phyloP scores from a whole-genome alignment of 2,797 vertebrate genomes.

The Sternotherus odoratus region DNA sequence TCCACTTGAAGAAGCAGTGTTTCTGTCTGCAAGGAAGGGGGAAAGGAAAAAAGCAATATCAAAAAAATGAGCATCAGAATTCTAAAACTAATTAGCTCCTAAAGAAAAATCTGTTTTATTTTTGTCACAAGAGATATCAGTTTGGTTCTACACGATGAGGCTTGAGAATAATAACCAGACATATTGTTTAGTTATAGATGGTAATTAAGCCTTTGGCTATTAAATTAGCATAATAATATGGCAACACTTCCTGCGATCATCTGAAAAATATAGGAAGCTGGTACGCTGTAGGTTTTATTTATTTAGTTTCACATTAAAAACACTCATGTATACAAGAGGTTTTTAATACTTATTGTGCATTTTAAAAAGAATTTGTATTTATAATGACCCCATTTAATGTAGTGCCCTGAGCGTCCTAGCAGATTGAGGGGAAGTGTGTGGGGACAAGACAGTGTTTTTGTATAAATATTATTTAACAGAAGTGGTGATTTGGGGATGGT shows the following conservation, averaged over 20 bases:
- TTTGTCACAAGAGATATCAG: not conserved
- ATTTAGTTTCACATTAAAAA: not conserved
- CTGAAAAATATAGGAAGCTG: not conserved
- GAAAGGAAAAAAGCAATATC: constrained; percentile 23
- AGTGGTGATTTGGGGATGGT: not conserved
- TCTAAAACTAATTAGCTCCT: not conserved
- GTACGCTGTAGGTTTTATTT: not conserved
- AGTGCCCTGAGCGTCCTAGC: not conserved
- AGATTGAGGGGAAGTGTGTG: not conserved
- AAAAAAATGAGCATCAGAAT: not conserved
- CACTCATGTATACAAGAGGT: not conserved
- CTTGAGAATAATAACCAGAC: not conserved
- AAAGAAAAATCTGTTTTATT: not conserved
- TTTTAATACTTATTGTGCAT: not conserved
- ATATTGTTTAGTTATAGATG: not conserved
- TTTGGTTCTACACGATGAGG: not conserved
- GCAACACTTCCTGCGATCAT: not conserved
- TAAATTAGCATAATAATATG: not conserved
- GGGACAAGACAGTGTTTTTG: not conserved
- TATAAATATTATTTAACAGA: not conserved
- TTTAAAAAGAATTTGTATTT: constrained; percentile 3
- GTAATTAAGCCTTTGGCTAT: not conserved
- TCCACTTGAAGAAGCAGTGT: constrained; percentile 92
- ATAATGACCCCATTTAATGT: not conserved
- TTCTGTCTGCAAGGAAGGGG: constrained; percentile 85